Conservation (phyloP, 2,113 vertebrate species). For the Toxostoma redivivum region DNA sequence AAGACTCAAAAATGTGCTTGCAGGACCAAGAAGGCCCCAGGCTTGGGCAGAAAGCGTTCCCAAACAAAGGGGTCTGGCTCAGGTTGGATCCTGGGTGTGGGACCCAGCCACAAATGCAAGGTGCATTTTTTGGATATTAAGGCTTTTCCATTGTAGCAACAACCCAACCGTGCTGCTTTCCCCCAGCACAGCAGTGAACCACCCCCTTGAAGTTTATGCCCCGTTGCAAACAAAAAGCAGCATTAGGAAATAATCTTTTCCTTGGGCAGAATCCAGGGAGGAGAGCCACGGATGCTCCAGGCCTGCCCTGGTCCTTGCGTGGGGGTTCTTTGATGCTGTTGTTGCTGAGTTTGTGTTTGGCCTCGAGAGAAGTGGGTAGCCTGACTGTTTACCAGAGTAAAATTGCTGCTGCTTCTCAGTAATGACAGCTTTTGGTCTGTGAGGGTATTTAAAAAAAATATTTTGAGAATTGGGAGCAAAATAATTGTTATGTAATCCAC, state of each 20-base stretch:
- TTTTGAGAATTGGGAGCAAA: not conserved
- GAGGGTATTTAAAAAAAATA: not conserved
- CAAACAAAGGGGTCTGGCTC: not conserved
- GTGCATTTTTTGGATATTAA: not conserved
- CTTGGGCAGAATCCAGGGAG: not conserved
- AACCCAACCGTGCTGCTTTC: not conserved
- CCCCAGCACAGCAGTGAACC: not conserved
- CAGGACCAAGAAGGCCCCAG: not conserved
- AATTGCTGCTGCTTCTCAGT: not conserved
- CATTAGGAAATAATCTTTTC: not conserved
- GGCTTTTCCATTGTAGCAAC: not conserved
- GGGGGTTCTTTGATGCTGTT: not conserved
- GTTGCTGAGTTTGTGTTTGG: not conserved
- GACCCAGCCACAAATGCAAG: accelerated
- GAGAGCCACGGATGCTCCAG: not conserved
- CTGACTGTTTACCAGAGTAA: not conserved
- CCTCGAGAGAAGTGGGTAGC: not conserved
- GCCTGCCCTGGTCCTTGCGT: accelerated
- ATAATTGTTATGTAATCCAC: not conserved
- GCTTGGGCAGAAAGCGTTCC: not conserved
- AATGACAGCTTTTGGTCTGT: not conserved
- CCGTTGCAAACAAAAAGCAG: not conserved
- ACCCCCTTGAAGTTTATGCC: not conserved
- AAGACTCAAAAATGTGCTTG: not conserved
- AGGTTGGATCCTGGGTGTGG: not conserved